These are phyloP conservation scores for Drosophila niveifrons DNA, from an alignment of 2,888 invertebrate species.

Conservation along the genomic window DNA sequence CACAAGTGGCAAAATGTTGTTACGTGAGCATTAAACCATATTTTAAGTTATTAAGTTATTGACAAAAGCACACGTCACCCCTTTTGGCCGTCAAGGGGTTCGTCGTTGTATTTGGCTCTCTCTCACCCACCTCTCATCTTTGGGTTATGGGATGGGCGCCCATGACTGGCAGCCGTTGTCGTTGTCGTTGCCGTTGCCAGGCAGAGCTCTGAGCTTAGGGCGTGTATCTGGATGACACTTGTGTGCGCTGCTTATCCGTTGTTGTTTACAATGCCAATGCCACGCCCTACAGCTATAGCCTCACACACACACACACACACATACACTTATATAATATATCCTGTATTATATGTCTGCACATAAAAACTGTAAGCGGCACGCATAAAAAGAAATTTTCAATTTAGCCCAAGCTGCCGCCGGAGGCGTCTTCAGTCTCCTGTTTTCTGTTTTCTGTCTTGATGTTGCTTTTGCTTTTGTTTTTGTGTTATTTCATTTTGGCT, in stretches of 20 bases:
- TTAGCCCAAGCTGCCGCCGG: slow-evolving; percentile 65
- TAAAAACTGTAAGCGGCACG: slow-evolving; percentile 72
- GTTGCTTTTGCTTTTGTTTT: slow-evolving; percentile 12
- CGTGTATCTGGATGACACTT: slow-evolving; percentile 70
- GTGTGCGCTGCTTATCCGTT: slow-evolving; percentile 77
- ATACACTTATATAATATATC: slow-evolving; percentile 41
- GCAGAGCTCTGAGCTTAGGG: slow-evolving; percentile 33
- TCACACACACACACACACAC: slow-evolving; percentile 32
- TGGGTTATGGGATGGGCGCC: slow-evolving; percentile 11
- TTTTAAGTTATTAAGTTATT: slow-evolving; percentile 83
- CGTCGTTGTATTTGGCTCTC: slow-evolving; percentile 20
- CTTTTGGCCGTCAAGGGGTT: slow-evolving; percentile 35
- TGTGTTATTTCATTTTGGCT: slow-evolving; percentile 11
- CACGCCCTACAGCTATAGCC: slow-evolving; percentile 61
- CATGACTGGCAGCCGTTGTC: slow-evolving; percentile 53
- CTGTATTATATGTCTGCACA: slow-evolving; percentile 70
- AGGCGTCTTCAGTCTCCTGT: slow-evolving; percentile 16
- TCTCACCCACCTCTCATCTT: neutral
- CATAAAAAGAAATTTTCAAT: slow-evolving; percentile 75
- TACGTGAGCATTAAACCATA: slow-evolving; percentile 80
- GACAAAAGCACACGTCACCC: slow-evolving; percentile 78
- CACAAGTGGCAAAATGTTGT: slow-evolving; percentile 80
- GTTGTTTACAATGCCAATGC: slow-evolving; percentile 77
- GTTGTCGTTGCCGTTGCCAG: slow-evolving; percentile 54
- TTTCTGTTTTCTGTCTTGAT: neutral